phyloP scores from a whole-genome alignment of 2,113 vertebrate genomes.

The Albula goreensis region DNA sequence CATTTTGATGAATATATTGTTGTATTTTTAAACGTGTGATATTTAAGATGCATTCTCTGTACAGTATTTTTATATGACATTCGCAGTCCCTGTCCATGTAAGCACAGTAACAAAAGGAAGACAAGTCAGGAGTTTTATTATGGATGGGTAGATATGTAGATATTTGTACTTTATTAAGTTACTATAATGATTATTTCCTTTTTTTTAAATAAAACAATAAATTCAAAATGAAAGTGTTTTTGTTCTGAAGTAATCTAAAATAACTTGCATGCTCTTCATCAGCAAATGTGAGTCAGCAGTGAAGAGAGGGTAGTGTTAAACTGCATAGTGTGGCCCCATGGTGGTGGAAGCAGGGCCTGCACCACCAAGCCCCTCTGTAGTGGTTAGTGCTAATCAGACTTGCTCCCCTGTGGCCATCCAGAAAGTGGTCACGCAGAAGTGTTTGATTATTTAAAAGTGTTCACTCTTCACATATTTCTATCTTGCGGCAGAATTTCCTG shows the following conservation, averaged over 20 bases:
- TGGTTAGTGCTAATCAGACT: no score
- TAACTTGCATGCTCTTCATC: background rate
- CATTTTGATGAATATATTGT: constrained; percentile 66
- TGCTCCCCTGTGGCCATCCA: no score
- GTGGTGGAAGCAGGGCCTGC: no score
- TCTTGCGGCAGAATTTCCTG: no score
- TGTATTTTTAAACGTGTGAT: constrained; percentile 81
- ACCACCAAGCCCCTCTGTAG: no score
- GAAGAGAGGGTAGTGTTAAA: no score
- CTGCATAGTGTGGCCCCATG: no score
- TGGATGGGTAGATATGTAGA: constrained; percentile 67
- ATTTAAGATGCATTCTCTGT: constrained; percentile 76
- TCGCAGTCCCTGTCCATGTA: constrained; percentile 64
- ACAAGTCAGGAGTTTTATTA: constrained; percentile 63
- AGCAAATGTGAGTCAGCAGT: background rate
- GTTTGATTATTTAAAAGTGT: no score
- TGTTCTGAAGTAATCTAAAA: background rate
- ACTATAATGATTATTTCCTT: constrained; percentile 60
- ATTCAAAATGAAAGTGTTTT: constrained; percentile 6
- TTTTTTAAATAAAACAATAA: constrained; percentile 62
- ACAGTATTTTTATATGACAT: constrained; percentile 83
- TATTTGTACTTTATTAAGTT: constrained; percentile 65
- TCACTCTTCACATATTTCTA: no score
- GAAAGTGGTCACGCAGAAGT: no score
- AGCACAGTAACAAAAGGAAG: constrained; percentile 60